Percentiles rank a stretch among this genome's conserved stretches.
Evolutionary conservation across 2,888 invertebrate species (phyloP).

Genomic region (Mystacides longicornis): DNA sequence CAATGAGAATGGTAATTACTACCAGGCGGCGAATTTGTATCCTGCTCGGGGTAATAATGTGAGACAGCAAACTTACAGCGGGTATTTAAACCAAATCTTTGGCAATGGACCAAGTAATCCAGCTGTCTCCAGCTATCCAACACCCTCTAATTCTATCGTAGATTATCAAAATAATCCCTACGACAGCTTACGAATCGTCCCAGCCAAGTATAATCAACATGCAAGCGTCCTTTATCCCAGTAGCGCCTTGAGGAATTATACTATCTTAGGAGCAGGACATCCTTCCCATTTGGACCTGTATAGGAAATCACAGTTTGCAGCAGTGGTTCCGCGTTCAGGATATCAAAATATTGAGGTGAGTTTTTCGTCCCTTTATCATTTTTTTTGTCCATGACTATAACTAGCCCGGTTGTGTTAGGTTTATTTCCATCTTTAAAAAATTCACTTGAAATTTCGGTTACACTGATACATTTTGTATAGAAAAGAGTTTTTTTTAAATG

Average conservation of each 20-base stretch:
- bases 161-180: not conserved
- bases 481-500: too few relatives aligned
- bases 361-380: too few relatives aligned
- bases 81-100: slow-evolving; percentile 1
- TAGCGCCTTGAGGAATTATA: not conserved
- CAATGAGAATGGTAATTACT: not conserved
- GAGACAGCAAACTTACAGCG: not conserved
- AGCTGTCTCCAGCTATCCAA: not conserved
- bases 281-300: not conserved
- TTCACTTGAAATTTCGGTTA: too few relatives aligned
- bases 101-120: not conserved
- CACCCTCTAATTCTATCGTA: not conserved
- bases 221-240: not conserved
- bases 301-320: not conserved
- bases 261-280: not conserved
- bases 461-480: too few relatives aligned
- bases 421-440: too few relatives aligned
- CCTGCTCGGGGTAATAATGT: not conserved
- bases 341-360: not conserved
- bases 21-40: not conserved
- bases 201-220: not conserved
- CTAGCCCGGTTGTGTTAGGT: too few relatives aligned
- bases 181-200: not conserved
- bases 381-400: too few relatives aligned
- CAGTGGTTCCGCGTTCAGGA: not conserved